phyloP scores from a whole-genome alignment of 1,140 invertebrate species.

The Solenopsis fugax region DNA sequence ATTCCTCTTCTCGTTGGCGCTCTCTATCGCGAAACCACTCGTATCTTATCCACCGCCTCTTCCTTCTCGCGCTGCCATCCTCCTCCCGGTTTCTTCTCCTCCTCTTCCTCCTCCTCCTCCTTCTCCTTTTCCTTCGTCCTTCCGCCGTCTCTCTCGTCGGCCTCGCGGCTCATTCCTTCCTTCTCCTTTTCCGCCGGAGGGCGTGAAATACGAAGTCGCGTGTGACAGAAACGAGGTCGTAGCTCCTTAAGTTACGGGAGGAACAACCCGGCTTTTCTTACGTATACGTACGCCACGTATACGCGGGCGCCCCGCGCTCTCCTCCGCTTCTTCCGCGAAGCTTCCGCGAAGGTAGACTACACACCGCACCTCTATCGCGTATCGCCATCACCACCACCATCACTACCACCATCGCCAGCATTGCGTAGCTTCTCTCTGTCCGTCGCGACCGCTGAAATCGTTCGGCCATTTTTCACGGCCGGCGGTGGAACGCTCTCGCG shows the following conservation, averaged over 20 bases:
- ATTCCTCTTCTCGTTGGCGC: slow-evolving; percentile 43
- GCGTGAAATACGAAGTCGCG: slow-evolving; percentile 53
- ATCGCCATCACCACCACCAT: not conserved
- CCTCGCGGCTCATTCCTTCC: not conserved
- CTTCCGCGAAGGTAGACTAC: slow-evolving; percentile 15
- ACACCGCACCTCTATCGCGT: slow-evolving; percentile 22
- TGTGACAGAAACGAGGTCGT: slow-evolving; percentile 63
- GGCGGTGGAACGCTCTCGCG: slow-evolving; percentile 31
- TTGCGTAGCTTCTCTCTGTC: slow-evolving; percentile 4
- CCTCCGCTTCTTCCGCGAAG: slow-evolving; percentile 12
- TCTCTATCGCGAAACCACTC: slow-evolving; percentile 42
- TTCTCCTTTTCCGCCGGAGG: slow-evolving; percentile 17
- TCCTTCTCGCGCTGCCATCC: not conserved
- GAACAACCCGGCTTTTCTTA: slow-evolving; percentile 48
- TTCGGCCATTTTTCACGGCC: slow-evolving; percentile 46
- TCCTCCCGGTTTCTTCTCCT: not conserved
- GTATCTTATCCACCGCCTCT: slow-evolving; percentile 36
- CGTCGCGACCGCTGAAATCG: slow-evolving; percentile 34
- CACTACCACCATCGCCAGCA: not conserved
- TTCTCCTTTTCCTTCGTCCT: not conserved
- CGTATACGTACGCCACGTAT: slow-evolving; percentile 21
- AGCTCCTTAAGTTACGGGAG: slow-evolving; percentile 56
- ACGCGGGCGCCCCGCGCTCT: not conserved
- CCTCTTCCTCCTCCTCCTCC: not conserved
- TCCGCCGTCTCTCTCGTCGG: not conserved